Evolutionary conservation across 2,888 invertebrate species (phyloP).

Genomic region (Pheosia tremula): DNA sequence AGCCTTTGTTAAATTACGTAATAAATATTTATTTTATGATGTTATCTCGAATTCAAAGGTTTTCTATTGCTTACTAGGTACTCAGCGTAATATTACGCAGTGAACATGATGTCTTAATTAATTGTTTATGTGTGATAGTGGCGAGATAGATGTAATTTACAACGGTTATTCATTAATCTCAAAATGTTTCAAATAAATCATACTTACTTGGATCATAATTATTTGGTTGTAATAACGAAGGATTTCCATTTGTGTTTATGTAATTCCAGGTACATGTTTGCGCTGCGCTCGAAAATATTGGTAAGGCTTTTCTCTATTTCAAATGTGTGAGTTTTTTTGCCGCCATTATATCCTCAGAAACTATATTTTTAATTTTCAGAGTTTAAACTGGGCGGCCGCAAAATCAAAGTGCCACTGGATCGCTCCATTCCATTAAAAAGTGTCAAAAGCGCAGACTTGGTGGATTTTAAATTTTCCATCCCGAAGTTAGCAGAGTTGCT

Average conservation of each 20-base stretch:
- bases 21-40: not conserved
- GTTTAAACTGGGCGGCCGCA: not conserved
- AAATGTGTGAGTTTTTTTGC: not conserved
- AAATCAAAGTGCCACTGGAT: not conserved
- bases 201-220: not conserved
- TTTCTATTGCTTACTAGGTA: too few species aligned
- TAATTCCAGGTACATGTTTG: conserved; percentile 1
- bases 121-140: too few species aligned
- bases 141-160: too few species aligned
- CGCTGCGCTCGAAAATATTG: not conserved
- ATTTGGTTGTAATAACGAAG: not conserved
- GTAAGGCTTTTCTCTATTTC: not conserved
- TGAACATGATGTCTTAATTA: too few species aligned
- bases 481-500: not conserved
- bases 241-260: not conserved
- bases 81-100: too few species aligned
- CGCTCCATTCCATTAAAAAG: not conserved
- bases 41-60: not conserved
- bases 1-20: not conserved
- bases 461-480: not conserved
- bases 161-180: not conserved
- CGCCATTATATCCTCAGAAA: not conserved
- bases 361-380: not conserved
- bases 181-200: not conserved
- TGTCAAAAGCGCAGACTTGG: not conserved